Percentiles rank a stretch among this genome's conserved stretches.
phyloP scores from a whole-genome alignment of 2,113 vertebrate species.

The Poecilia latipinna region DNA sequence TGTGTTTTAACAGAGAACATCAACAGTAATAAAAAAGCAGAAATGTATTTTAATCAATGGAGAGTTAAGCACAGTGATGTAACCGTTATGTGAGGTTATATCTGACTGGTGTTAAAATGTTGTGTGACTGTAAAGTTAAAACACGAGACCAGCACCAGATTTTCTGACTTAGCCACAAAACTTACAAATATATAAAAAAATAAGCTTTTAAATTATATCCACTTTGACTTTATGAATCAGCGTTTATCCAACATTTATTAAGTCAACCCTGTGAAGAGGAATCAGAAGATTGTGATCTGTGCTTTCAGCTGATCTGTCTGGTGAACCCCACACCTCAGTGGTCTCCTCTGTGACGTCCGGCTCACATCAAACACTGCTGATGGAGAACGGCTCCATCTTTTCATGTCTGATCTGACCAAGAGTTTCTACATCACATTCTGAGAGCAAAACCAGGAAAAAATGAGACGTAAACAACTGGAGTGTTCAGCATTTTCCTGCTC shows the following conservation, averaged over 20 bases:
- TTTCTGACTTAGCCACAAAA: no score
- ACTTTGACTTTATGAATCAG: no score
- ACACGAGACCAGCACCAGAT: no score
- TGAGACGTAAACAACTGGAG: not conserved
- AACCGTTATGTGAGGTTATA: no score
- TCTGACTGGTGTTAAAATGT: no score
- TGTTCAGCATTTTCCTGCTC: conserved; percentile 41
- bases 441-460: not conserved
- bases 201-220: no score
- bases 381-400: not conserved
- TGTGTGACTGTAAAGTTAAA: no score
- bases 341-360: not conserved
- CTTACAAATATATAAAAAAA: no score
- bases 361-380: not conserved
- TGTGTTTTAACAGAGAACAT: not conserved
- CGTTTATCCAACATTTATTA: not conserved
- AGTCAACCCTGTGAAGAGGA: not conserved
- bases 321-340: not conserved
- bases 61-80: no score
- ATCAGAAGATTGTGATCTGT: not conserved
- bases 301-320: not conserved
- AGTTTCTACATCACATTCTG: not conserved
- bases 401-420: not conserved
- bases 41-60: not conserved
- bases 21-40: not conserved